Conservation (phyloP, 2,113 vertebrate species). For the Microcebus murinus region DNA sequence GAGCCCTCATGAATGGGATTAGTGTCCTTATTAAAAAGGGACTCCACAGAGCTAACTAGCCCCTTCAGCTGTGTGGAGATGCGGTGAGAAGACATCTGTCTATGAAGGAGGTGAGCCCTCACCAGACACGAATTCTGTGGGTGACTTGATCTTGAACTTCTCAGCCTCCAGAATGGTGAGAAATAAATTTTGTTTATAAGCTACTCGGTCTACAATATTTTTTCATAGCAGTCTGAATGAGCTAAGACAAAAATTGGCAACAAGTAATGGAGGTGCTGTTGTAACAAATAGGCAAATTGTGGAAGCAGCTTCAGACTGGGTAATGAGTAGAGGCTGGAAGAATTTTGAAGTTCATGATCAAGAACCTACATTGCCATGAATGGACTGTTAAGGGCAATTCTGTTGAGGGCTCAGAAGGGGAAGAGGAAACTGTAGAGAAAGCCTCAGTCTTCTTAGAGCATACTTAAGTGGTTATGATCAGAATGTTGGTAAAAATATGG, state of each 20-base stretch:
- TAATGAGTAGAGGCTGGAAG: neutral
- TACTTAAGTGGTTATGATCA: neutral
- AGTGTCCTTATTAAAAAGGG: neutral
- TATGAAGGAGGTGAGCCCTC: neutral
- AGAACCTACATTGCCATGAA: neutral
- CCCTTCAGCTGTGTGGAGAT: neutral
- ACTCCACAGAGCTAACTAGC: neutral
- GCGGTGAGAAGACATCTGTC: neutral
- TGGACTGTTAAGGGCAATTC: neutral
- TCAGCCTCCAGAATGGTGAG: neutral
- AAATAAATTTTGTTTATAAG: neutral
- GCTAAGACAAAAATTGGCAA: neutral
- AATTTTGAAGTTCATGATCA: neutral
- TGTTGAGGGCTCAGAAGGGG: neutral
- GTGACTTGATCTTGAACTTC: neutral
- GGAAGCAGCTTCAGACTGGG: neutral
- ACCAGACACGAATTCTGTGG: neutral
- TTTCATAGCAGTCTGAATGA: neutral
- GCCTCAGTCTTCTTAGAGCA: neutral
- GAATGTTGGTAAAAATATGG: neutral
- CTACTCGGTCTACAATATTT: neutral
- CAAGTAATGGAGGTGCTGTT: neutral
- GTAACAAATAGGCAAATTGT: neutral
- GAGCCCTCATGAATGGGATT: neutral
- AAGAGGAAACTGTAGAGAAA: neutral